Evolutionary conservation across 2,888 invertebrate species (phyloP).

Genomic region (Malthinus seriepunctatus): DNA sequence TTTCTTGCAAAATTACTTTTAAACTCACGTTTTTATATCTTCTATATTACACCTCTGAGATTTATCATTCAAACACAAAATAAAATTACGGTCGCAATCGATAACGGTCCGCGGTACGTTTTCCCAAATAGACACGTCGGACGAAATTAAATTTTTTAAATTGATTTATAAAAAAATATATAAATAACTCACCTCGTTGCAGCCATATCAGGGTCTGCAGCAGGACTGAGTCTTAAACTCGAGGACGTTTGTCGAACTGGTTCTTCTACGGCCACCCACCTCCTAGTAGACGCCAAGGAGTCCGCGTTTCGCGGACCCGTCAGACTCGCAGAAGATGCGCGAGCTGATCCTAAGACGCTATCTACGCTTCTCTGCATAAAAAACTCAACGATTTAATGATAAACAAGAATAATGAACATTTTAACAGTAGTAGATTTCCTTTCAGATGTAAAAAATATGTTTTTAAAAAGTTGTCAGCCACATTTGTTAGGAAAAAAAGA

Average conservation of each 20-base stretch:
- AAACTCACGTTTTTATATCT: background rate
- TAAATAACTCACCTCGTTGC: conserved; percentile 39
- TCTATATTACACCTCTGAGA: background rate
- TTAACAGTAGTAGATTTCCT: too few relatives aligned
- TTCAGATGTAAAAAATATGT: too few relatives aligned
- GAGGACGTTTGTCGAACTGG: conserved; percentile 48
- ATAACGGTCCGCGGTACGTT: too few relatives aligned
- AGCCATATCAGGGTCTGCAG: conserved; percentile 52
- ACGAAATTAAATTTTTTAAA: background rate
- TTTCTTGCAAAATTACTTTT: background rate
- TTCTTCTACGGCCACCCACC: conserved; percentile 48
- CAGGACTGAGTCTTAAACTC: conserved; percentile 53
- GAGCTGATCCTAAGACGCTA: conserved; percentile 48
- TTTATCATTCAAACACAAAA: too few relatives aligned
- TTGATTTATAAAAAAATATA: background rate
- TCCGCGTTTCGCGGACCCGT: conserved; percentile 45
- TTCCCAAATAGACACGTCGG: too few relatives aligned
- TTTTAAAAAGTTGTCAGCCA: background rate
- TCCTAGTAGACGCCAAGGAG: conserved; percentile 36
- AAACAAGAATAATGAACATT: too few relatives aligned
- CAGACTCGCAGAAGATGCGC: conserved; percentile 41
- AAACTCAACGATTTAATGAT: conserved; percentile 1
- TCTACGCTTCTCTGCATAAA: conserved; percentile 51
- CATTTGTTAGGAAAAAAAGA: background rate
- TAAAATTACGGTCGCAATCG: too few relatives aligned